Base-by-base conservation (phyloP, 2,888 invertebrate genomes). In the Volucella inflata region DNA sequence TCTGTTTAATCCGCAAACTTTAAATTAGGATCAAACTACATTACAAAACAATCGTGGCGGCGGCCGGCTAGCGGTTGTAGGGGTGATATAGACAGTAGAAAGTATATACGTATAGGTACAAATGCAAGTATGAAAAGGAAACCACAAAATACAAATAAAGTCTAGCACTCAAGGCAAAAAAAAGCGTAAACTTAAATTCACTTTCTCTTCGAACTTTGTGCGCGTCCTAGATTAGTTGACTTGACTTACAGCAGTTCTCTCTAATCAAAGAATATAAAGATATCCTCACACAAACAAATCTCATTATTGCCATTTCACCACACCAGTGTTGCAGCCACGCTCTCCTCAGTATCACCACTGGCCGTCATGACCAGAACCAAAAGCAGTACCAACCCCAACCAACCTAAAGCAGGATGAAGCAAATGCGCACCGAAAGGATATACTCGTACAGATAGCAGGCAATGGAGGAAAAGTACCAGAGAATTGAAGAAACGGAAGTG, bases 241-340 rank as follows among this genome's bases (percentile, higher is more conserved):
- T 72, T 51, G 67, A 46, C 68, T 71, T 55, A 48, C 71, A 68
- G 65, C 71, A 46, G 53, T 30, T 10, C 36, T 38, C 62, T 62
- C 70, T 80, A 85, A 85, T 76, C 80, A 81, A 77, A 62, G 62
- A 57, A 85, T 71, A 70, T 30, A 79, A 68, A 44, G 44, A 71
- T 60, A 77, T 53, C 11, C 57, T 21, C 21, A 60, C 76, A 57
- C 60, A 71, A 84, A 79, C 79, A 84, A 79, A 79, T 76, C 64
- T 76, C 71, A 85, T 85, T 85, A 81, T 77, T 72, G 57, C 65
- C 71, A 53, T 46, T 55, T 36, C 57, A 72, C 59, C 14, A 59
- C 71, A 38, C 11, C 17, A 38, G 38, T 38, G 11, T 46, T 12
- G 21, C 44, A 60, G 36, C 10, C 12, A 14, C 2, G 8, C 30